These are phyloP conservation scores for Pongo abelii DNA, from an alignment of 2,113 vertebrate species.

Conservation along the genomic window DNA sequence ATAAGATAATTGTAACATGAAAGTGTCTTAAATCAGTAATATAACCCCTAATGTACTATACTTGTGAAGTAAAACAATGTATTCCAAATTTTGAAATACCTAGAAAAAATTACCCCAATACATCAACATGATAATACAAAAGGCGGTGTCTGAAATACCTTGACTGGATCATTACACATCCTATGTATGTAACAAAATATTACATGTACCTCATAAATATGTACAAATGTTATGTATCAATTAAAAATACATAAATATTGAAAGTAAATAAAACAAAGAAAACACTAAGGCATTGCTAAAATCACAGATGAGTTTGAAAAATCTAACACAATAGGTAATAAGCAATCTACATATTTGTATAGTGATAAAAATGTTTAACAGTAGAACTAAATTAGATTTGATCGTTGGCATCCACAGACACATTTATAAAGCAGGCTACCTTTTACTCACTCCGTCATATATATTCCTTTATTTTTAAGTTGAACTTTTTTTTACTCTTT, in stretches of 20 bases:
- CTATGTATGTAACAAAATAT: neutral
- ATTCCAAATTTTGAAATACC: neutral
- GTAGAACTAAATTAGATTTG: neutral
- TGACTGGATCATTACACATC: neutral
- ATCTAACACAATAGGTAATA: neutral
- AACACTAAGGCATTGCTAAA: neutral
- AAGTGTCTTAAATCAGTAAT: neutral
- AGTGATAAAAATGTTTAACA: neutral
- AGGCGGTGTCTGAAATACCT: neutral
- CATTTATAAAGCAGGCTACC: neutral
- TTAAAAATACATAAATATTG: neutral
- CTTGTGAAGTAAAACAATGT: neutral
- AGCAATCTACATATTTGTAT: neutral
- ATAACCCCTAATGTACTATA: neutral
- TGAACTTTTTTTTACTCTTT: neutral
- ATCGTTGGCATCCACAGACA: neutral
- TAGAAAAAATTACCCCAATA: neutral
- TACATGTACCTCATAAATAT: neutral
- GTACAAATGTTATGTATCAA: neutral
- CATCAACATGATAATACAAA: neutral
- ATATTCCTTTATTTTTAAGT: neutral
- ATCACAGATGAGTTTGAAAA: neutral
- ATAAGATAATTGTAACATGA: neutral
- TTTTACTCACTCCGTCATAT: neutral
- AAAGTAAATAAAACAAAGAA: conserved; percentile 14